These are phyloP conservation scores for Triplophysa rosa DNA, from an alignment of 2,113 vertebrate genomes.

Conservation along the genomic window DNA sequence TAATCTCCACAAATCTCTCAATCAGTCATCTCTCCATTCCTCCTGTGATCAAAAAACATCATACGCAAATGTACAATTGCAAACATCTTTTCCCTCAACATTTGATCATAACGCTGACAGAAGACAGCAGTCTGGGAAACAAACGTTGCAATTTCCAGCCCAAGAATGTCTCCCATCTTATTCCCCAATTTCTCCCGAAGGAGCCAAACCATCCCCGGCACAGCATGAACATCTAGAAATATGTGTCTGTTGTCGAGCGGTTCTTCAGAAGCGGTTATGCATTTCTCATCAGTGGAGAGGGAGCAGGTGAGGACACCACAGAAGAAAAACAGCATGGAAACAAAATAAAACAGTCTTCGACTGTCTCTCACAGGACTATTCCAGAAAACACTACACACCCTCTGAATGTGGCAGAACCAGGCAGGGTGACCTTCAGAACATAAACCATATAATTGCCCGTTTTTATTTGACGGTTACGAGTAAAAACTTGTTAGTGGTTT, in stretches of 20 bases:
- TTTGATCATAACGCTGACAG: neutral
- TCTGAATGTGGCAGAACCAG: neutral
- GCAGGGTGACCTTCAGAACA: slow-evolving; percentile 1
- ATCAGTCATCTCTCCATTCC: neutral
- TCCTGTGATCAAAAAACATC: neutral
- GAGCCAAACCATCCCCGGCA: neutral
- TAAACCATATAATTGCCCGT: slow-evolving; percentile 2
- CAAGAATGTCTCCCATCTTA: slow-evolving; percentile 11
- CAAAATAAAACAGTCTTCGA: slow-evolving; percentile 5
- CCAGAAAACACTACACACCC: neutral
- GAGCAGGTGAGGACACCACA: slow-evolving; percentile 43
- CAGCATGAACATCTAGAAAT: slow-evolving; percentile 33
- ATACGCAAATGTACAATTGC: neutral
- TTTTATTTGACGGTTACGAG: slow-evolving; percentile 39
- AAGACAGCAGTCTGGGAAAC: neutral
- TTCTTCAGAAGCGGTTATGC: slow-evolving; percentile 24
- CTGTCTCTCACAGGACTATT: slow-evolving; percentile 13
- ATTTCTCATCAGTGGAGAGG: slow-evolving; percentile 42
- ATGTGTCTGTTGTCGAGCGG: neutral
- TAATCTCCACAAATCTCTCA: neutral
- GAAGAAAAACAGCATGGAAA: slow-evolving; percentile 1
- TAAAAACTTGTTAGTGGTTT: slow-evolving; percentile 47
- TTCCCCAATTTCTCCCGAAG: neutral
- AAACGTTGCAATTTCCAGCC: neutral
- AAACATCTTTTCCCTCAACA: neutral